Percentiles rank a stretch among this genome's conserved stretches.
Conservation (phyloP, 1,140 invertebrate species). For the Drosophila kanapiae region DNA sequence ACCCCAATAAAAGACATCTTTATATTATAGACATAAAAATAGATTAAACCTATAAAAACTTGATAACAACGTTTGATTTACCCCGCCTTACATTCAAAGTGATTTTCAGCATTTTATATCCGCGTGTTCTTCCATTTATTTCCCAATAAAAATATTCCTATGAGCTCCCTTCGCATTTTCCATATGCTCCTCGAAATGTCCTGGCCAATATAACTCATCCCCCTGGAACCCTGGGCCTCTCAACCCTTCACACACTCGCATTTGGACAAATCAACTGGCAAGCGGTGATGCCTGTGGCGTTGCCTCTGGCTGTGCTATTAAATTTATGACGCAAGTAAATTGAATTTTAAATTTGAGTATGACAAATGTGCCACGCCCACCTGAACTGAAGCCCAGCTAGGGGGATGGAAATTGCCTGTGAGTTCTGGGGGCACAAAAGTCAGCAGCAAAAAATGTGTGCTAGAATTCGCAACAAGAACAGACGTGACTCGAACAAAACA, state of each 20-base stretch:
- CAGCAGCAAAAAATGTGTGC: constrained; percentile 39
- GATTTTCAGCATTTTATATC: constrained; percentile 5
- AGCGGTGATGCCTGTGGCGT: constrained; percentile 24
- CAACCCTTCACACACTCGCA: constrained; percentile 32
- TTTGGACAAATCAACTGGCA: constrained; percentile 66
- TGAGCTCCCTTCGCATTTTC: constrained; percentile 22
- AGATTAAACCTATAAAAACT: not conserved
- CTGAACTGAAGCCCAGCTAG: constrained; percentile 2
- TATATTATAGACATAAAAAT: not conserved
- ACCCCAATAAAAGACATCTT: not conserved
- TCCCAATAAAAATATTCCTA: constrained; percentile 39
- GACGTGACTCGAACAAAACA: constrained; percentile 72
- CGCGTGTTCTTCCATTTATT: constrained; percentile 19
- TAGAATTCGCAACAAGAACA: constrained; percentile 41
- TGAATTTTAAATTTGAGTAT: constrained; percentile 84
- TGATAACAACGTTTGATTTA: not conserved
- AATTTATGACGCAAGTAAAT: constrained; percentile 84
- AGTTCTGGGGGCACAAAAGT: constrained; percentile 61
- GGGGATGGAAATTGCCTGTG: constrained; percentile 75
- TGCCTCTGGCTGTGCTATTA: constrained; percentile 63
- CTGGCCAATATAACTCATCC: constrained; percentile 32
- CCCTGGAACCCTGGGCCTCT: not conserved
- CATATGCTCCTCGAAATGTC: not conserved
- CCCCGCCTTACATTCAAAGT: not conserved
- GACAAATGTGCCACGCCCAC: constrained; percentile 74